Percentiles rank a stretch among this genome's conserved stretches.
Evolutionary conservation across 2,113 vertebrate species (phyloP).

Genomic region (Orthochromis indermauri): DNA sequence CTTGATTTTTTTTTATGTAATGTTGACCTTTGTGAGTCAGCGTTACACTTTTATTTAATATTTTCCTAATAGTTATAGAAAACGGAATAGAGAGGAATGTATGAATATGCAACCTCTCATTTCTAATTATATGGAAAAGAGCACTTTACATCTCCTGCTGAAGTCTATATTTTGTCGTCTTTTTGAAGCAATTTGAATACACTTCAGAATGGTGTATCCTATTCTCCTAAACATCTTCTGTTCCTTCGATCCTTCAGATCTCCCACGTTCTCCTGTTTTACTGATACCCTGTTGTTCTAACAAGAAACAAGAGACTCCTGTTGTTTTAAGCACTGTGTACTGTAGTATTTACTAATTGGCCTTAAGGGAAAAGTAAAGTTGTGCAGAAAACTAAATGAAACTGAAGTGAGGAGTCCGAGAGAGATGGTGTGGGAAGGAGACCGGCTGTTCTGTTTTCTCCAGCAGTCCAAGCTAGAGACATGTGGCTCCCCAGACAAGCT

Average conservation of each 20-base stretch:
- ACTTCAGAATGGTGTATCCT: background rate
- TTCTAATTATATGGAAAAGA: background rate
- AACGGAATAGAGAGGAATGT: background rate
- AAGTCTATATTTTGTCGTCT: background rate
- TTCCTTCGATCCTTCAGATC: conserved; percentile 14
- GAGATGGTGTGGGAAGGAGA: conserved; percentile 70
- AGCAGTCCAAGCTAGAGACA: conserved; percentile 68
- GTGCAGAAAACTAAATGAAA: conserved; percentile 58
- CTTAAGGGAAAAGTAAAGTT: conserved; percentile 68
- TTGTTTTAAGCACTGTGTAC: conserved; percentile 39
- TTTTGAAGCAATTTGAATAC: conserved; percentile 1
- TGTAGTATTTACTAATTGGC: conserved; percentile 64
- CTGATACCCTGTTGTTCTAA: conserved; percentile 20
- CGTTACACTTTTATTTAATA: background rate
- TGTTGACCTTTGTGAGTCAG: background rate
- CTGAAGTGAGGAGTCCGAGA: conserved; percentile 59
- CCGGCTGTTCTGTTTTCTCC: conserved; percentile 70
- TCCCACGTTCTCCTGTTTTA: conserved; percentile 18
- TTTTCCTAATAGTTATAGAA: background rate
- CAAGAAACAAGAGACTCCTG: conserved; percentile 46
- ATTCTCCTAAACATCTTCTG: background rate
- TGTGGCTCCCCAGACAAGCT: conserved; percentile 70
- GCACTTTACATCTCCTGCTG: background rate
- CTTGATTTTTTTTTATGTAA: background rate
- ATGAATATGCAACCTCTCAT: background rate